phyloP scores from a whole-genome alignment of 2,888 invertebrate species.

The Spilarctia lutea region DNA sequence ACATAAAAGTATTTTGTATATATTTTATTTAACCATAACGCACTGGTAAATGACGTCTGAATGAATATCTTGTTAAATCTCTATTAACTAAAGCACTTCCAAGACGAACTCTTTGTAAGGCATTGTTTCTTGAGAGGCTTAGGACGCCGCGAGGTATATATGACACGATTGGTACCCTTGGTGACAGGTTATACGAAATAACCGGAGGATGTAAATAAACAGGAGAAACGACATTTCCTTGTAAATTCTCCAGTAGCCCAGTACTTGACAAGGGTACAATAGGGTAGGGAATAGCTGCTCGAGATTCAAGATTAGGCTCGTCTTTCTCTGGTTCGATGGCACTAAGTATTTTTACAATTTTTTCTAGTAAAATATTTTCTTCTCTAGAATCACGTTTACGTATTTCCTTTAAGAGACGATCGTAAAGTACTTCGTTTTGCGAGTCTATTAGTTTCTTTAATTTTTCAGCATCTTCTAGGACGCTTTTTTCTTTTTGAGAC shows the following conservation, averaged over 20 bases:
- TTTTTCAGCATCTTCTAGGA: constrained; percentile 8
- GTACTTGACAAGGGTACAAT: constrained; percentile 12
- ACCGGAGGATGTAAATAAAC: constrained; percentile 17
- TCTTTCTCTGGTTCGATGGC: constrained; percentile 14
- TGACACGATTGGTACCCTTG: constrained; percentile 23
- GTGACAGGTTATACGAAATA: background rate
- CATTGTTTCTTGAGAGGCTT: background rate
- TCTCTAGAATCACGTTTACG: constrained; percentile 30
- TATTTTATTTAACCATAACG: constrained; percentile 38
- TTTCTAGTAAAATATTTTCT: constrained; percentile 35
- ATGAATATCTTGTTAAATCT: constrained; percentile 28
- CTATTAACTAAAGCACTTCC: constrained; percentile 26
- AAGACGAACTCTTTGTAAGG: constrained; percentile 22
- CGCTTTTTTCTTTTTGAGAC: constrained; percentile 7
- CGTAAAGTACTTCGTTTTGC: constrained; percentile 23
- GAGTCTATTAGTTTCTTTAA: constrained; percentile 22
- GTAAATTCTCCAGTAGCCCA: constrained; percentile 16
- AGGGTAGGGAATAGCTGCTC: background rate
- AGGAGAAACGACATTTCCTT: constrained; percentile 22
- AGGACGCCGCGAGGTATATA: constrained; percentile 21
- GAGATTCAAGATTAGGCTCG: constrained; percentile 3
- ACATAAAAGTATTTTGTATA: constrained; percentile 19
- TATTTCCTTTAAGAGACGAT: constrained; percentile 27
- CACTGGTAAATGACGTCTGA: constrained; percentile 17
- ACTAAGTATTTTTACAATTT: constrained; percentile 40